A percentile compares a stretch with the other conserved stretches of the same genome.
These are phyloP conservation scores for Helogale parvula DNA, from an alignment of 2,113 vertebrate species.

Conservation along the genomic window DNA sequence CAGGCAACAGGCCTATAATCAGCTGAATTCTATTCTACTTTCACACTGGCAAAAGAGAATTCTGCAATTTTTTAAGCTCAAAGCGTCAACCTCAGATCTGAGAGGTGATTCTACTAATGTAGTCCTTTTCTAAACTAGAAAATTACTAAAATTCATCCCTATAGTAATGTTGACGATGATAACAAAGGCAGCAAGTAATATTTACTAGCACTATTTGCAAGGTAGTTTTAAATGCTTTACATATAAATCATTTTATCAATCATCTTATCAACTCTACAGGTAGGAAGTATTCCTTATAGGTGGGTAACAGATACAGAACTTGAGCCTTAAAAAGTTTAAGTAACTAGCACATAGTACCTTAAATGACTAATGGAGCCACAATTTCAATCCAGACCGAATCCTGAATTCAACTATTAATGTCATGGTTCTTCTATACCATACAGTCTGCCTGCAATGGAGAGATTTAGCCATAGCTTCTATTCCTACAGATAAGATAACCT, in stretches of 20 bases:
- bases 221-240: background rate
- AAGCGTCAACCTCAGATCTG: background rate
- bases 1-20: background rate
- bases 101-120: background rate
- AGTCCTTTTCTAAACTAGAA: constrained; percentile 13
- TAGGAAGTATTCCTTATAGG: background rate
- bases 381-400: background rate
- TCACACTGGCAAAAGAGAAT: background rate
- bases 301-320: background rate
- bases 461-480: background rate
- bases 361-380: background rate
- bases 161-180: background rate
- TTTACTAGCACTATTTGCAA: background rate
- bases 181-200: background rate
- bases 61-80: background rate
- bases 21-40: background rate
- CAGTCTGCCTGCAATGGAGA: background rate
- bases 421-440: background rate
- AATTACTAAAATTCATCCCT: constrained; percentile 1
- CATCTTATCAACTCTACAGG: background rate
- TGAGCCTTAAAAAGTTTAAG: background rate
- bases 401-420: background rate
- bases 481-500: background rate
- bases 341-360: background rate
- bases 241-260: background rate